phyloP scores from a whole-genome alignment of 2,797 vertebrate genomes.

The Scarus forsteni region DNA sequence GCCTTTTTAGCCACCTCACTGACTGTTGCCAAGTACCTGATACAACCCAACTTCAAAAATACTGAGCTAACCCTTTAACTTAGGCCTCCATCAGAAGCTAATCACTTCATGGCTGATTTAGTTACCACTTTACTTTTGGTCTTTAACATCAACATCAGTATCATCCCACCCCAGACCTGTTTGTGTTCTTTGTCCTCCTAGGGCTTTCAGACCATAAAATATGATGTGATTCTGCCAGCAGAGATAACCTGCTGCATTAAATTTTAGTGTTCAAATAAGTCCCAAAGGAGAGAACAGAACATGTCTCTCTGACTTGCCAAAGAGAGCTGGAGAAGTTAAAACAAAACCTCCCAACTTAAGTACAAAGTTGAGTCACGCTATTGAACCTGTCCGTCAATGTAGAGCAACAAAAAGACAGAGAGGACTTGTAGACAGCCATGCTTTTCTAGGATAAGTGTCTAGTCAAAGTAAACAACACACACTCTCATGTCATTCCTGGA shows the following conservation, averaged over 20 bases:
- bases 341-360: neutral
- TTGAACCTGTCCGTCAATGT: neutral
- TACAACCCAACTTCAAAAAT: no score
- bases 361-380: neutral
- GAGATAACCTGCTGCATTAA: neutral
- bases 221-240: neutral
- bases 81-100: no score
- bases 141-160: neutral
- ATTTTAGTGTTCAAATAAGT: constrained; percentile 4
- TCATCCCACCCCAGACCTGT: no score
- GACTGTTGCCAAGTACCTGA: no score
- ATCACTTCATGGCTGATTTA: no score
- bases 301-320: neutral
- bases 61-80: no score
- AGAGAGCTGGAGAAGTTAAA: neutral
- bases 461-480: constrained; percentile 56
- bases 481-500: constrained; percentile 56
- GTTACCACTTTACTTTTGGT: no score
- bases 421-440: constrained; percentile 25
- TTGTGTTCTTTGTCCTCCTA: no score
- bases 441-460: constrained; percentile 52
- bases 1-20: no score
- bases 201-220: neutral
- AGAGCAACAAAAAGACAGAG: constrained; percentile 9
- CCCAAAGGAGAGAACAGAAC: neutral